Conservation (phyloP, 2,113 vertebrate species). For the Trichechus manatus region DNA sequence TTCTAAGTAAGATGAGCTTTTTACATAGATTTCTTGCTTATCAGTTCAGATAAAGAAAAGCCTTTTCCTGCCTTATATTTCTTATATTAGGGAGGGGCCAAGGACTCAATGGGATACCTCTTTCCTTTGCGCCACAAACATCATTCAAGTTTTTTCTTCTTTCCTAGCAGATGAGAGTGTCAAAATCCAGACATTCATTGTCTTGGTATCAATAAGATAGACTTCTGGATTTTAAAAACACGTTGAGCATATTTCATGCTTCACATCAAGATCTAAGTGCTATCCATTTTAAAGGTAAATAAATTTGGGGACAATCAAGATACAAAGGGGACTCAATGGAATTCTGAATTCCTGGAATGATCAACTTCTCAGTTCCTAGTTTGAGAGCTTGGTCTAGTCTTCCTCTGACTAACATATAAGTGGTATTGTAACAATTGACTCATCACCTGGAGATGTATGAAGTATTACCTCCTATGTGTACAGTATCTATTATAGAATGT, state of each 20-base stretch:
- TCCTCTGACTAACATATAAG: neutral
- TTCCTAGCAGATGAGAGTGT: neutral
- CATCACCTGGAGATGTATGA: neutral
- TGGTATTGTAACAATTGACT: neutral
- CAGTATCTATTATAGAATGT: neutral
- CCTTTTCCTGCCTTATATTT: neutral
- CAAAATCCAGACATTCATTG: neutral
- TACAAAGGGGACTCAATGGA: neutral
- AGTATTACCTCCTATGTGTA: neutral
- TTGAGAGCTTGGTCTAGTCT: neutral
- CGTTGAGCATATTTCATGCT: neutral
- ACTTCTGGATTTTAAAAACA: conserved; percentile 29
- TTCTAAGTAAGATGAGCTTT: conserved; percentile 51
- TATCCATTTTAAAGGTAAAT: conserved; percentile 22
- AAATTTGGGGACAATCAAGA: neutral
- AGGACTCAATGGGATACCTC: neutral
- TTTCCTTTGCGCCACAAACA: neutral
- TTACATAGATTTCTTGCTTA: conserved; percentile 25
- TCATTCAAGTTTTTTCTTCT: neutral
- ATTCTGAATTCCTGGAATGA: neutral
- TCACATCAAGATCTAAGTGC: neutral
- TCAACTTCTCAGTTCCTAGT: neutral
- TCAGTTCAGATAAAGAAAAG: conserved; percentile 39
- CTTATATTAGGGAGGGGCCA: neutral
- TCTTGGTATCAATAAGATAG: neutral